Percentiles rank a stretch among this genome's conserved stretches.
Evolutionary conservation across 2,113 vertebrate genomes (phyloP).

Genomic region (Thomomys bottae): DNA sequence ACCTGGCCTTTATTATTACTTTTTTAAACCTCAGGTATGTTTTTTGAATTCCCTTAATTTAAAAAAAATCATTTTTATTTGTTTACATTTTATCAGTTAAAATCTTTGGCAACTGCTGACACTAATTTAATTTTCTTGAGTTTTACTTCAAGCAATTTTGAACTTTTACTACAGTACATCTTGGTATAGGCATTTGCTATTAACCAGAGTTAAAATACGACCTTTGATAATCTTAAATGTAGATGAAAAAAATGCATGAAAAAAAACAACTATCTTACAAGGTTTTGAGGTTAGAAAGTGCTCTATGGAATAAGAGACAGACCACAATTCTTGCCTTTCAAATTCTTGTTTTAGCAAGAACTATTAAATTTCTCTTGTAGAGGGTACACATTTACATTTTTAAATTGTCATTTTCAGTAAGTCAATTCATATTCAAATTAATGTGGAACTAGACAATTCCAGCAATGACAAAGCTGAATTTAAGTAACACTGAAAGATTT

Average conservation of each 20-base stretch:
- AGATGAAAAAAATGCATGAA: conserved; percentile 21
- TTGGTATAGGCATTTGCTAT: conserved; percentile 36
- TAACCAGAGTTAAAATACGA: conserved; percentile 54
- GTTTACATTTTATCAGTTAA: background rate
- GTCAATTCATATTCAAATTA: conserved; percentile 45
- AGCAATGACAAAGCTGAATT: conserved; percentile 31
- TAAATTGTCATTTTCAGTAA: conserved; percentile 38
- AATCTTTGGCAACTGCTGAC: background rate
- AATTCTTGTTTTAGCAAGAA: conserved; percentile 21
- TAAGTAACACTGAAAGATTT: conserved; percentile 21
- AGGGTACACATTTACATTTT: background rate
- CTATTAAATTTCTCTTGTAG: conserved; percentile 14
- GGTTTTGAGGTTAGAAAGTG: background rate
- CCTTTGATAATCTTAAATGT: conserved; percentile 10
- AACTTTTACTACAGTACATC: conserved; percentile 41
- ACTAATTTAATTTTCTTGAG: background rate
- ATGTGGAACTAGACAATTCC: conserved; percentile 30
- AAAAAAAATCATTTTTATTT: background rate
- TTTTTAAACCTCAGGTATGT: background rate
- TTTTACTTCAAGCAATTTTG: conserved; percentile 37
- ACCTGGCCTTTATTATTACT: no score
- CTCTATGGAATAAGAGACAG: background rate
- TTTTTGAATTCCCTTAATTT: background rate
- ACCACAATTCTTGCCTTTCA: background rate
- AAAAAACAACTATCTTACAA: background rate